phyloP scores from a whole-genome alignment of 2,888 invertebrate species.

The Tiphia femorata region DNA sequence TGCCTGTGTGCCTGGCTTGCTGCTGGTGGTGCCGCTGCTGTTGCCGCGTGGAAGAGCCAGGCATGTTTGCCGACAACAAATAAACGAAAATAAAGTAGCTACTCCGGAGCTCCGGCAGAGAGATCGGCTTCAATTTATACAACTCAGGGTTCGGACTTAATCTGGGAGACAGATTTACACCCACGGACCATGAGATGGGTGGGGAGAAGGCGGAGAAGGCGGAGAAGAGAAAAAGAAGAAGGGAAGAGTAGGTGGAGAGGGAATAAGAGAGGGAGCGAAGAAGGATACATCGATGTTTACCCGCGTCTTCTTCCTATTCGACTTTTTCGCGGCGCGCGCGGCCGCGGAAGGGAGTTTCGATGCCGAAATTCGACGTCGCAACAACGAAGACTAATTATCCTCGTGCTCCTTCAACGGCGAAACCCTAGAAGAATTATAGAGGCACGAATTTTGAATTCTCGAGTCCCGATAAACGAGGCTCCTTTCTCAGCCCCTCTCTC shows the following conservation, averaged over 20 bases:
- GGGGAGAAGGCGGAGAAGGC: constrained; percentile 6
- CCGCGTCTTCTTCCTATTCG: constrained; percentile 16
- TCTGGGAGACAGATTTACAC: constrained; percentile 62
- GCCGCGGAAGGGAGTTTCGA: constrained; percentile 25
- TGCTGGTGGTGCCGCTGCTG: neutral
- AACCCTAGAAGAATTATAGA: no score
- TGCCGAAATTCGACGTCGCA: constrained; percentile 22
- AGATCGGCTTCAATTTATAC: constrained; percentile 62
- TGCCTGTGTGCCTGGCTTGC: constrained; percentile 23
- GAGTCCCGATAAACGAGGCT: no score
- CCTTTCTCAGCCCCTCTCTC: neutral
- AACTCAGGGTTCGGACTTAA: constrained; percentile 60
- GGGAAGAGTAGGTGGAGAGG: constrained; percentile 25
- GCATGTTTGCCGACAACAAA: constrained; percentile 60
- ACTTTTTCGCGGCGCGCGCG: constrained; percentile 32
- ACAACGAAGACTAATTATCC: constrained; percentile 49
- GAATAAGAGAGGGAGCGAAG: constrained; percentile 23
- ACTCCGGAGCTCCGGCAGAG: constrained; percentile 45
- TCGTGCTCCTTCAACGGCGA: no score
- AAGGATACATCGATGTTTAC: constrained; percentile 43
- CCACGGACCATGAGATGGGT: constrained; percentile 42
- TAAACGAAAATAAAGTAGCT: constrained; percentile 60
- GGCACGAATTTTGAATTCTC: no score
- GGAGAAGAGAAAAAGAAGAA: constrained; percentile 15
- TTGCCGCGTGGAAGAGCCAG: constrained; percentile 46